These are phyloP conservation scores for Camelus bactrianus DNA, from an alignment of 2,113 vertebrate genomes.

Conservation along the genomic window DNA sequence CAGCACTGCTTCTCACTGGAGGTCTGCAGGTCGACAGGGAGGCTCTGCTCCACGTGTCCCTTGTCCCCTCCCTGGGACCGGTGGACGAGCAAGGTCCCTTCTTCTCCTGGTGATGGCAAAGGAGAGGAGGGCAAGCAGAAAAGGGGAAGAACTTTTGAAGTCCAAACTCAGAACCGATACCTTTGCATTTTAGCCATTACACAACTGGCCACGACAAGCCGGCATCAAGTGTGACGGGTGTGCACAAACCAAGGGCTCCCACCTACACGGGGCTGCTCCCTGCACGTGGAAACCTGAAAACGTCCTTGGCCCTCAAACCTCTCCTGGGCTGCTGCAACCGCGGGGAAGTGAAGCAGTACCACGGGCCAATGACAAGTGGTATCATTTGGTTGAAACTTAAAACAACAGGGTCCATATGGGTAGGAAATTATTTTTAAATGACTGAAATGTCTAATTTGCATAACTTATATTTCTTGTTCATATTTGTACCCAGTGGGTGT, in stretches of 20 bases:
- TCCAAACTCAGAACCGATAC: neutral
- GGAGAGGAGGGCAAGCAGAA: neutral
- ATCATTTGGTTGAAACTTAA: neutral
- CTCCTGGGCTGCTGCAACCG: neutral
- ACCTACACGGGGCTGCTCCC: too few relatives aligned
- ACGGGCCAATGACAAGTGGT: neutral
- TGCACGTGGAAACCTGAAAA: accelerated
- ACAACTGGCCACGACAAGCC: neutral
- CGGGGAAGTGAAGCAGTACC: neutral
- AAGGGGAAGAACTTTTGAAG: neutral
- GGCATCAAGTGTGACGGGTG: accelerated
- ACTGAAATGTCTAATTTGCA: constrained; percentile 78
- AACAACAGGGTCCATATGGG: constrained; percentile 68
- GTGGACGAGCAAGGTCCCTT: neutral
- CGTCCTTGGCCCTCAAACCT: neutral
- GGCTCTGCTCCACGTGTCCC: neutral
- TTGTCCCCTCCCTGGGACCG: neutral
- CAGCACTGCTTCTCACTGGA: too few relatives aligned
- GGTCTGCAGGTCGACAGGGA: neutral
- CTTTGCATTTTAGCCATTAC: neutral
- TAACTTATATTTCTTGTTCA: constrained; percentile 47
- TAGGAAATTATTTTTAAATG: constrained; percentile 64
- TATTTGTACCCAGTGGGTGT: constrained; percentile 18
- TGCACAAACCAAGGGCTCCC: accelerated
- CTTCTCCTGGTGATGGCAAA: neutral